These are phyloP conservation scores for Tetanocera ferruginea DNA, from an alignment of 2,888 invertebrate species.

Conservation along the genomic window DNA sequence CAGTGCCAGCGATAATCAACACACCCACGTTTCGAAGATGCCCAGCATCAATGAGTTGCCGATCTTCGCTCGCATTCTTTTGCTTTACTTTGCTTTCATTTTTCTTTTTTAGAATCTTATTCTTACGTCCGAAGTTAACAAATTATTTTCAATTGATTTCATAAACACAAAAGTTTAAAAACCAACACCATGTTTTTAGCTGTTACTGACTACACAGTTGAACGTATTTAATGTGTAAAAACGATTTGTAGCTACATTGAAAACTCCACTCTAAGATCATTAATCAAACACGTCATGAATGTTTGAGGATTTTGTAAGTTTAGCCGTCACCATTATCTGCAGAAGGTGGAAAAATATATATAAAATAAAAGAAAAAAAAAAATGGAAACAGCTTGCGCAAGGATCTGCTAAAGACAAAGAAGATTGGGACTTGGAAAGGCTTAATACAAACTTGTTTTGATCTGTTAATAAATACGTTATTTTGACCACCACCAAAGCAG, in stretches of 20 bases:
- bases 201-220: constrained; percentile 39
- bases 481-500: constrained; percentile 28
- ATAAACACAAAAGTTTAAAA: constrained; percentile 46
- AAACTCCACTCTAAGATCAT: constrained; percentile 24
- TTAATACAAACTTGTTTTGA: constrained; percentile 4
- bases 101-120: background rate
- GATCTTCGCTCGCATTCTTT: constrained; percentile 25
- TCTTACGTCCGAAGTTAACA: constrained; percentile 60
- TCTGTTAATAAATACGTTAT: constrained; percentile 12
- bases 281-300: constrained; percentile 23
- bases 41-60: constrained; percentile 39
- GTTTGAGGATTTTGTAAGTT: constrained; percentile 13
- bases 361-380: background rate
- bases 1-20: constrained; percentile 22
- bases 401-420: background rate
- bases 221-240: constrained; percentile 68
- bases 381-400: background rate
- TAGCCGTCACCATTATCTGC: constrained; percentile 1
- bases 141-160: constrained; percentile 68
- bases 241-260: constrained; percentile 65
- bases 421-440: background rate
- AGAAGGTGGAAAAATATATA: background rate
- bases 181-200: constrained; percentile 6
- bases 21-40: constrained; percentile 23
- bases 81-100: background rate